A percentile compares a stretch with the other conserved stretches of the same genome.
phyloP scores from a whole-genome alignment of 2,797 vertebrate species.

The Momotus momota region DNA sequence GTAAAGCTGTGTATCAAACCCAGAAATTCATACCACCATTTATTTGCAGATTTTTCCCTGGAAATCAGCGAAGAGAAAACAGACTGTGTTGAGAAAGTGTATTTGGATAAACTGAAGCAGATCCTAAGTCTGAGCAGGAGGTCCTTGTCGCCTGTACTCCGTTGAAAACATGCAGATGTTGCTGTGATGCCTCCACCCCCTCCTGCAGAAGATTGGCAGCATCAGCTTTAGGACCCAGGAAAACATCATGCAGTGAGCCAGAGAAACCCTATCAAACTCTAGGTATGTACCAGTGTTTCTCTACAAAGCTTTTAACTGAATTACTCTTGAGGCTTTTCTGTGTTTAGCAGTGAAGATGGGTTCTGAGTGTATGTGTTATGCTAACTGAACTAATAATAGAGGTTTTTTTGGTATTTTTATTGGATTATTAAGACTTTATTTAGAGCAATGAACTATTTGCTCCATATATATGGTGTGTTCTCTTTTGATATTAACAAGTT shows the following conservation, averaged over 20 bases:
- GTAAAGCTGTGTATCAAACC: not conserved
- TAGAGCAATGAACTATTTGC: no score
- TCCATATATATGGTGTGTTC: no score
- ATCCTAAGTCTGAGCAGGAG: not conserved
- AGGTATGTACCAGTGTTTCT: not conserved
- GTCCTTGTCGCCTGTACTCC: accelerated
- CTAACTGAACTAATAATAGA: not conserved
- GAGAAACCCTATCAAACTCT: not conserved
- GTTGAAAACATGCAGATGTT: not conserved
- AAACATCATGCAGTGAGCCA: not conserved
- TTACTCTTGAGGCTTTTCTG: not conserved
- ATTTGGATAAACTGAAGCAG: not conserved
- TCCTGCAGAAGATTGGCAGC: not conserved
- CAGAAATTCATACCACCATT: not conserved
- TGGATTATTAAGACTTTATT: not conserved
- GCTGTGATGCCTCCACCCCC: accelerated
- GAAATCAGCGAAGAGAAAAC: not conserved
- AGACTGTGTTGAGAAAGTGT: not conserved
- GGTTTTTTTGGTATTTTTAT: not conserved
- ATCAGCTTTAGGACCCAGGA: not conserved
- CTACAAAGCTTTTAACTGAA: not conserved
- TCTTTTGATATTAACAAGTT: no score
- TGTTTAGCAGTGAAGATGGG: not conserved
- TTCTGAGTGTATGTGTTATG: not conserved
- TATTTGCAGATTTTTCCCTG: not conserved